Evolutionary conservation across 1,140 invertebrate species (phyloP).

Genomic region (Vollenhovia emeryi): DNA sequence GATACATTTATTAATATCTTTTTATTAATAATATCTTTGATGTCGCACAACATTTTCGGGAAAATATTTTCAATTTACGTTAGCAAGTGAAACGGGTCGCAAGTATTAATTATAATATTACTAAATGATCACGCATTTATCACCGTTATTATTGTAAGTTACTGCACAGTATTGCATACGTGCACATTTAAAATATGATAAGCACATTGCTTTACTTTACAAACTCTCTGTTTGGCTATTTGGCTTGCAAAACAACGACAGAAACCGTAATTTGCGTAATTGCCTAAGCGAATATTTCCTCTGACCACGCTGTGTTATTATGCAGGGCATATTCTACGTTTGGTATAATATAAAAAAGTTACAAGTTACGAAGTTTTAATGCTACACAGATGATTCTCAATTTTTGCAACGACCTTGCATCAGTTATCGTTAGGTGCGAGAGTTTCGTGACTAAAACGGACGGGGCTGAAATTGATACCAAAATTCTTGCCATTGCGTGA

Average conservation of each 20-base stretch:
- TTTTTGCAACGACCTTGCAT: neutral
- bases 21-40: neutral
- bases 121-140: neutral
- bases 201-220: neutral
- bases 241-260: neutral
- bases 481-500: neutral
- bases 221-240: neutral
- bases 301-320: neutral
- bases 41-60: neutral
- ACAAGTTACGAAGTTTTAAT: neutral
- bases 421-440: neutral
- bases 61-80: neutral
- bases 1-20: neutral
- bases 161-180: neutral
- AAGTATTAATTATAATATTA: constrained; percentile 11
- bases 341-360: neutral
- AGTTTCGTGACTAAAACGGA: too few relatives aligned
- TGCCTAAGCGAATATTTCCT: neutral
- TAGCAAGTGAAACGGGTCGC: neutral
- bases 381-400: neutral
- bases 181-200: neutral
- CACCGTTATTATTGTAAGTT: neutral
- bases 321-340: too few relatives aligned
- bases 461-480: too few relatives aligned
- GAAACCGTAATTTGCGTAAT: neutral